Percentiles rank a stretch among this genome's conserved stretches.
phyloP scores from a whole-genome alignment of 2,797 vertebrate species.

The Micropoecilia bifurca region DNA sequence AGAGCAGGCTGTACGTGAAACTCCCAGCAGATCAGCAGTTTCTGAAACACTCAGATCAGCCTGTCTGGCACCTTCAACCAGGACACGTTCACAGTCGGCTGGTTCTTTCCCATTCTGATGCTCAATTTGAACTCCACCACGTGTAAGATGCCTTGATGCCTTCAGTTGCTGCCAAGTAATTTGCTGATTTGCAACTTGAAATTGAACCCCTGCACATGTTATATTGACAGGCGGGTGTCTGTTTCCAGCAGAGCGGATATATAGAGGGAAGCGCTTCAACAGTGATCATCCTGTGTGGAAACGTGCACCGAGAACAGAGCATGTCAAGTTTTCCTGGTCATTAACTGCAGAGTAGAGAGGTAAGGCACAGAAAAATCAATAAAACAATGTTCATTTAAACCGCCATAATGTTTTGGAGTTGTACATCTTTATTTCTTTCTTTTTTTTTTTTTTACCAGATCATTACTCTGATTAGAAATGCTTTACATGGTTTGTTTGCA shows the following conservation, averaged over 20 bases:
- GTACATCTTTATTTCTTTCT: background rate
- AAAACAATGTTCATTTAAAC: background rate
- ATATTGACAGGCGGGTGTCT: background rate
- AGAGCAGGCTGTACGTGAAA: background rate
- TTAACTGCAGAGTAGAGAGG: background rate
- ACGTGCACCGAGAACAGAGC: background rate
- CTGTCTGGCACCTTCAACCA: slow-evolving; percentile 1
- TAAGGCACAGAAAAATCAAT: background rate
- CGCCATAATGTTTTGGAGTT: background rate
- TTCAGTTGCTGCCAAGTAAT: background rate
- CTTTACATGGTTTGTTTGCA: background rate
- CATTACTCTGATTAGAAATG: background rate
- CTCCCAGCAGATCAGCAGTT: background rate
- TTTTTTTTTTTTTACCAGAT: background rate
- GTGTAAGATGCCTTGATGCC: background rate
- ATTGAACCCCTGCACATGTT: background rate
- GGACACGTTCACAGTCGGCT: background rate
- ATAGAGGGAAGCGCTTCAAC: background rate
- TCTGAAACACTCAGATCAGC: background rate
- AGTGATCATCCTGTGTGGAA: background rate
- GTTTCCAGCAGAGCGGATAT: background rate
- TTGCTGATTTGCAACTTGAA: background rate
- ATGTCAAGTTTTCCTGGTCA: background rate
- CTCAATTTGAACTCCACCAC: background rate
- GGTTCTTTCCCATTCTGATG: background rate